Base-by-base conservation (phyloP, 2,113 vertebrate genomes). In the Prunella fulvescens region DNA sequence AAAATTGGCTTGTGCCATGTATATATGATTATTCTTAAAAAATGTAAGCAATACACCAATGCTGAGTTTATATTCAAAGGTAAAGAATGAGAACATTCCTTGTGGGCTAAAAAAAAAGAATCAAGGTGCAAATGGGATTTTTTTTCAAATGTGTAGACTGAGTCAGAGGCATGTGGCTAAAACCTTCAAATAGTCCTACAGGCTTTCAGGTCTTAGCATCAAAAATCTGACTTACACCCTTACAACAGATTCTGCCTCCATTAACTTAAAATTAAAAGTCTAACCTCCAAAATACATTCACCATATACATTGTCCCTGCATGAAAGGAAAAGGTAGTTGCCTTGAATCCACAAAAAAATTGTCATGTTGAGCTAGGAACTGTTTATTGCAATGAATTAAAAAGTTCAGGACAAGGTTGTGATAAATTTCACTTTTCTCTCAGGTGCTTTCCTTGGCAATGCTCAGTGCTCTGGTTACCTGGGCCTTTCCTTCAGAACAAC, bases 351-450 rank as follows among this genome's bases (percentile, higher is more conserved):
- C 12, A 54, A 76, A 64, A 64, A 79, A 80, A 8, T 3, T 35
- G 20, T 2, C 23, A 12, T 1, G 1, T 48, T 71, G 73, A 85
- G 14, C 18, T 51, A 40, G 44, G 33, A 81, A 6, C 5, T 45
- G 28, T 17, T 26, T n/a, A 44, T 26, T 4, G 0, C 29, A 74
- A 47, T 0, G 1, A 44, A 56, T 39, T 53, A 33, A 39, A 73
- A 50, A 70, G 11, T 25, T 92, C 60, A 66, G 47, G 12, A 45
- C 7, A 40, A 58, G 28, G 26, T 6, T 33, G 37, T 3, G 2
- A 50, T 26, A 24, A 93, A 81, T 83, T 50, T 42, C 19, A 5
- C 12, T 69, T 85, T 65, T 82, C 19, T 61, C 28, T 14, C 37
- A 37, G 31, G 20, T 24, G 10, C 11, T 12, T 44, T 71, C 47